Evolutionary conservation across 1,140 invertebrate species (phyloP).

Genomic region (Drosophila pseudoananassae): DNA sequence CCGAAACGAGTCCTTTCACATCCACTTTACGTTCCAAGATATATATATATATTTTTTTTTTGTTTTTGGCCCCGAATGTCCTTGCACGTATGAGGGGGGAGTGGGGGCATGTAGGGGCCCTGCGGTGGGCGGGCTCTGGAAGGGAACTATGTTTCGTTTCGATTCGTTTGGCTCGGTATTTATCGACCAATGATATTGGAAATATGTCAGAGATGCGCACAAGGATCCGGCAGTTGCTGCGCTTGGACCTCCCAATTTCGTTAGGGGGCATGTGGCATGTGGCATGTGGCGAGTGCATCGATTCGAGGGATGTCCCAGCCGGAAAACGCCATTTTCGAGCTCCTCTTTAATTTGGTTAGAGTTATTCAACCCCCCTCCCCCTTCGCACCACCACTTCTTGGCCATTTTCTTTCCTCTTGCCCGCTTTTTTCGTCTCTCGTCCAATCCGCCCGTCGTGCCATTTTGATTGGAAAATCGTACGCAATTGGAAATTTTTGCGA

Average conservation of each 20-base stretch:
- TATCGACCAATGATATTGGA: slow-evolving; percentile 84
- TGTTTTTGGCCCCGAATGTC: slow-evolving; percentile 44
- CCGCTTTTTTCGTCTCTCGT: not conserved
- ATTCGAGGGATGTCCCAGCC: slow-evolving; percentile 37
- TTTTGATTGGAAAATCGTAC: slow-evolving; percentile 82
- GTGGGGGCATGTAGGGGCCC: not conserved
- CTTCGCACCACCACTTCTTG: not conserved
- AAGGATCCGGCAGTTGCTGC: slow-evolving; percentile 72
- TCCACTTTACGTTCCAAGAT: slow-evolving; percentile 20
- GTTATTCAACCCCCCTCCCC: too few species aligned
- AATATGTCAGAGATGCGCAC: slow-evolving; percentile 84
- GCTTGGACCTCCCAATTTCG: slow-evolving; percentile 48
- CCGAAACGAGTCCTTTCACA: slow-evolving; percentile 42
- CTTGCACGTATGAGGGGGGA: slow-evolving; percentile 14
- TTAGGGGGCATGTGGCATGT: not conserved
- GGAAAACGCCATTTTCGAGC: too few species aligned
- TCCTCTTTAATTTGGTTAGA: too few species aligned
- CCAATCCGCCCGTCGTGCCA: slow-evolving; percentile 48
- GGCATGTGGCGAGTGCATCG: slow-evolving; percentile 38
- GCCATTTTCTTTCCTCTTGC: not conserved
- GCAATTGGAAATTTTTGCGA: slow-evolving; percentile 80
- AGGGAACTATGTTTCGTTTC: slow-evolving; percentile 73
- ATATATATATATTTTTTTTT: too few species aligned
- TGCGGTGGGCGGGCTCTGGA: not conserved
- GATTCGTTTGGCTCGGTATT: slow-evolving; percentile 81